phyloP scores from a whole-genome alignment of 2,113 vertebrate species.

The Sula dactylatra region DNA sequence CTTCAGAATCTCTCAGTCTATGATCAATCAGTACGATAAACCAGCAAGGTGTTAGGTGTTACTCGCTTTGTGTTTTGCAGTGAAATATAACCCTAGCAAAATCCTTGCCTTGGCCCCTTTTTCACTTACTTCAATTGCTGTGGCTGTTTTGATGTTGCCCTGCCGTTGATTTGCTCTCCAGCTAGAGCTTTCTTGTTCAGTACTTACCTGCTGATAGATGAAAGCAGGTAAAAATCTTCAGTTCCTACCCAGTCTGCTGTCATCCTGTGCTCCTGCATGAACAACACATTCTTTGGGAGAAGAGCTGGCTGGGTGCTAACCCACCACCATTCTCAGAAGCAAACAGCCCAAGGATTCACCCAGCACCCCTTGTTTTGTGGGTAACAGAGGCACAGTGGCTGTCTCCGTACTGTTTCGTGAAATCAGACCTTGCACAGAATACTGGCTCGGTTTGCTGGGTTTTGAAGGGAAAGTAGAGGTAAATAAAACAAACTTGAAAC shows the following conservation, averaged over 20 bases:
- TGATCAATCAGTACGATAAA: not conserved
- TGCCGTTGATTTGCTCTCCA: not conserved
- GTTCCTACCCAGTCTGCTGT: not conserved
- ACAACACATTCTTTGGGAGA: not conserved
- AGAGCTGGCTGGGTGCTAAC: not conserved
- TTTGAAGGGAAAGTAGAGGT: not conserved
- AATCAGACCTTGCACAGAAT: not conserved
- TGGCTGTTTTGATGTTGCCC: not conserved
- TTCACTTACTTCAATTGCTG: not conserved
- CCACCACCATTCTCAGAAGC: not conserved
- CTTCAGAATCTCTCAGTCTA: not conserved
- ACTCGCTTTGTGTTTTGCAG: not conserved
- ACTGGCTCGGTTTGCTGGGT: not conserved
- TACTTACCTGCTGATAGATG: not conserved
- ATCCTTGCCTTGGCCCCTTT: not conserved
- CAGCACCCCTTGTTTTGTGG: not conserved
- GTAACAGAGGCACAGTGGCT: not conserved
- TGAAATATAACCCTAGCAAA: not conserved
- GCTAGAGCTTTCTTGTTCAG: not conserved
- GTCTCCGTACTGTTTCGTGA: fast-evolving
- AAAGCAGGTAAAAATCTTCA: not conserved
- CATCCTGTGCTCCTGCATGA: not conserved
- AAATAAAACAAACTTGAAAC: not conserved
- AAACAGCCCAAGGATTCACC: not conserved
- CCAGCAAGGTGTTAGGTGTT: not conserved